Percentiles rank a stretch among this genome's conserved stretches.
These are phyloP conservation scores for Podarcis cretensis DNA, from an alignment of 2,113 vertebrate species.

Conservation along the genomic window DNA sequence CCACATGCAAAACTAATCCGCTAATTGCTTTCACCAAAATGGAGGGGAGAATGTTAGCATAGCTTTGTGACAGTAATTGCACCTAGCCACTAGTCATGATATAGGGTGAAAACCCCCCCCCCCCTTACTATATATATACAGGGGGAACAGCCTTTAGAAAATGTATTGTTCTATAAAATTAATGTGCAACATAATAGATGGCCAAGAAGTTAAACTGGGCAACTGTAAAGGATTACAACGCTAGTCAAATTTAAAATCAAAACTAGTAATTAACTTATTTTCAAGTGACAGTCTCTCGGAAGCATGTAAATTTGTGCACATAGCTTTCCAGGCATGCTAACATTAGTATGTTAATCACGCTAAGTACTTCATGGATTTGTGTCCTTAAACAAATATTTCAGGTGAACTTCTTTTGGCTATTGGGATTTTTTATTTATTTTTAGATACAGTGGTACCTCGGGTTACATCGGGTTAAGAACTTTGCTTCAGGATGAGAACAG, in stretches of 20 bases:
- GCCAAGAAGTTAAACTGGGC: background rate
- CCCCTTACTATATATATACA: no score
- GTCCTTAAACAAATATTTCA: background rate
- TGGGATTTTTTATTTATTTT: no score
- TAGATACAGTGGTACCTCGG: background rate
- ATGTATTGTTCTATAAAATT: background rate
- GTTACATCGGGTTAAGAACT: no score
- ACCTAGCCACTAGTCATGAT: background rate
- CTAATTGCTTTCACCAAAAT: background rate
- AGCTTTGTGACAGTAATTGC: background rate
- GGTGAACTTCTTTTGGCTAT: background rate
- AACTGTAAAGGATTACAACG: background rate
- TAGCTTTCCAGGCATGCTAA: background rate
- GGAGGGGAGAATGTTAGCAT: background rate
- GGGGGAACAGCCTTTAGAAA: background rate
- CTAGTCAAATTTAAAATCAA: background rate
- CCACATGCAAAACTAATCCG: background rate
- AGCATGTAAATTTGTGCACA: background rate
- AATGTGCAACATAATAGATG: background rate
- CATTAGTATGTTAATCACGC: background rate
- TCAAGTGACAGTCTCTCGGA: background rate
- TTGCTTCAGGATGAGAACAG: no score
- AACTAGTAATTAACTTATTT: background rate
- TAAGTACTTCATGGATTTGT: background rate
- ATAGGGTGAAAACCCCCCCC: no score